Evolutionary conservation across 2,113 vertebrate species (phyloP).

Genomic region (Nycticryphes semicollaris): DNA sequence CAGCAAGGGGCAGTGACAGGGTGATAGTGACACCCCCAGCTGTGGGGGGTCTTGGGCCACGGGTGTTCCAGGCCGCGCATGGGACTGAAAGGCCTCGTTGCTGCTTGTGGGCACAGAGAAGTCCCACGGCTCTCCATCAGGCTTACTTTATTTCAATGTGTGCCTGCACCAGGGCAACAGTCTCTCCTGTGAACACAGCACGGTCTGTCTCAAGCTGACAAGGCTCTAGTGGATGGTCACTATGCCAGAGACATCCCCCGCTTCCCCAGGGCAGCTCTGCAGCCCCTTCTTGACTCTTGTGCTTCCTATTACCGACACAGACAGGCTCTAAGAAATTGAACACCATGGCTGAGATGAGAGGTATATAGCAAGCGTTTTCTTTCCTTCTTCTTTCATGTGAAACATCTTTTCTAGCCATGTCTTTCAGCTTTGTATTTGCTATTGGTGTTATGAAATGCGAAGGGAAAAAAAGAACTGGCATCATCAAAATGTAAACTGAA

Average conservation of each 20-base stretch:
- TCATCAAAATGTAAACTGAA: fast-evolving
- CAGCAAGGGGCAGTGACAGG: neutral
- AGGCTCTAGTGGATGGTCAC: fast-evolving
- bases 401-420: fast-evolving
- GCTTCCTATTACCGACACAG: too few relatives aligned
- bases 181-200: fast-evolving
- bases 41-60: fast-evolving
- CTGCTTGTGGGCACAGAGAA: fast-evolving
- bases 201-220: fast-evolving
- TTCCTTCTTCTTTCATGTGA: neutral
- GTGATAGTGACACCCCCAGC: too few relatives aligned
- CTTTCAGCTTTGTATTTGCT: neutral
- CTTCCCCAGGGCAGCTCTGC: too few relatives aligned
- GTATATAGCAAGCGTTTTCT: fast-evolving
- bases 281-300: fast-evolving
- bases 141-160: too few relatives aligned
- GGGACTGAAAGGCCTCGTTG: too few relatives aligned
- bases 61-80: fast-evolving
- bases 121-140: neutral
- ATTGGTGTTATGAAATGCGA: fast-evolving
- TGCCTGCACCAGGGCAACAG: neutral
- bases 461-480: neutral
- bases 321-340: neutral
- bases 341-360: fast-evolving
- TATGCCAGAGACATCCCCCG: fast-evolving